Evolutionary conservation across 2,888 invertebrate species (phyloP), one percentile per base, ranked within the genome.

Genomic region (Brachyopa scutellaris): DNA sequence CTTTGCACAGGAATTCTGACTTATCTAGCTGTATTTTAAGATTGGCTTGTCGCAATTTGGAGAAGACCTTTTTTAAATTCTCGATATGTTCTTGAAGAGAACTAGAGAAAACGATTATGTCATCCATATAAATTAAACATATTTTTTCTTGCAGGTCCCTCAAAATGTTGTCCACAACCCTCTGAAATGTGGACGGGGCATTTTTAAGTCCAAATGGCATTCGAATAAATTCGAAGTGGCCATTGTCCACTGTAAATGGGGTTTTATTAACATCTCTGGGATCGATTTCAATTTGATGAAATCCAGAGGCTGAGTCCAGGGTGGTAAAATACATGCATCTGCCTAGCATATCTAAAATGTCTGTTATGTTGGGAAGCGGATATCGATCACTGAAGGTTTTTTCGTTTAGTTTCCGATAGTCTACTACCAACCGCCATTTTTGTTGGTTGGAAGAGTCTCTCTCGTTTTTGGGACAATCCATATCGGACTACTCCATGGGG

Each of bases 1-100:
- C 85, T 31, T 85, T 86, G 7, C 59, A 40, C 0, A 87, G 36
- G 57, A 87, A 87, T 70, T 87, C 84, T 0, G 82, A 57, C 21
- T 40, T 57, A 6, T 64, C n/a, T 1, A 86, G 19, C 55, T 87
- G 86, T 2, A 87, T 76, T 84, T 87, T 86, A 2, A 87, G 66
- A 55, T 86, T 85, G 0, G 66, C 61, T 38, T 84, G 45, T 21
- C 80, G 51, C 8, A 86, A 61, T 69, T 61, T 79, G 19, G 85
- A 62, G 11, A 80, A 84, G 0, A 73, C 38, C 21, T 69, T 61
- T 6, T 13, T 9, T 6, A 70, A 31, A 29, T 36, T 49, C 38
- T 47, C 49, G 0, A 11, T 31, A 4, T 62, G 70, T 19, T 70
- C 70, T 45, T 59, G 57, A 5, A 49, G 26, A 6, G 59, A 59